phyloP scores from a whole-genome alignment of 2,888 invertebrate genomes.

The Meteorus cinctellus region DNA sequence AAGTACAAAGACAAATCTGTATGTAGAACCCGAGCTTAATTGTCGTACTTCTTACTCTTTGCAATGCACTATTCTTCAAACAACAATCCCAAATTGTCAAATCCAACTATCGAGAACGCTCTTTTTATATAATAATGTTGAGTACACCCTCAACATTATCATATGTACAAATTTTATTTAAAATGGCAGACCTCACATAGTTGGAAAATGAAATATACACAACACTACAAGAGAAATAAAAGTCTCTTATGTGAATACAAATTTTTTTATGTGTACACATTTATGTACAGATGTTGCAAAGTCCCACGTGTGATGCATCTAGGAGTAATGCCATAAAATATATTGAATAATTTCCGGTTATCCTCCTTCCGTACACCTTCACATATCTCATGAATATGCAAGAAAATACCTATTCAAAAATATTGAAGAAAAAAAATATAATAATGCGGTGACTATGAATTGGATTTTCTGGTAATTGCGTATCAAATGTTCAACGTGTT shows the following conservation, averaged over 20 bases:
- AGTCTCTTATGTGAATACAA: slow-evolving; percentile 2
- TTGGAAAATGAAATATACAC: not conserved
- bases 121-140: too few relatives aligned
- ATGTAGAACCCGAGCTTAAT: not conserved
- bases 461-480: not conserved
- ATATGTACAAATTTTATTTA: not conserved
- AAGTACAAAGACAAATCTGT: slow-evolving; percentile 31
- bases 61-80: too few relatives aligned
- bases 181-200: not conserved
- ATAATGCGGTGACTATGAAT: not conserved
- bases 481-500: not conserved
- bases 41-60: not conserved
- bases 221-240: not conserved
- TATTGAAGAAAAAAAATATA: not conserved
- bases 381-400: not conserved
- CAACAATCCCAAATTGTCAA: too few relatives aligned
- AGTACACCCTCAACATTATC: too few relatives aligned
- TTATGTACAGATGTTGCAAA: not conserved
- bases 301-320: not conserved
- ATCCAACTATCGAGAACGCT: too few relatives aligned
- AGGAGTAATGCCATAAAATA: not conserved
- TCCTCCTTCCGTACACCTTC: not conserved
- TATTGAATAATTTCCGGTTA: slow-evolving; percentile 14
- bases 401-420: not conserved
- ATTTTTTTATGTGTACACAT: slow-evolving; percentile 10